Base-by-base conservation (phyloP, 2,888 invertebrate genomes). In the Amblyjoppa fuscipennis region DNA sequence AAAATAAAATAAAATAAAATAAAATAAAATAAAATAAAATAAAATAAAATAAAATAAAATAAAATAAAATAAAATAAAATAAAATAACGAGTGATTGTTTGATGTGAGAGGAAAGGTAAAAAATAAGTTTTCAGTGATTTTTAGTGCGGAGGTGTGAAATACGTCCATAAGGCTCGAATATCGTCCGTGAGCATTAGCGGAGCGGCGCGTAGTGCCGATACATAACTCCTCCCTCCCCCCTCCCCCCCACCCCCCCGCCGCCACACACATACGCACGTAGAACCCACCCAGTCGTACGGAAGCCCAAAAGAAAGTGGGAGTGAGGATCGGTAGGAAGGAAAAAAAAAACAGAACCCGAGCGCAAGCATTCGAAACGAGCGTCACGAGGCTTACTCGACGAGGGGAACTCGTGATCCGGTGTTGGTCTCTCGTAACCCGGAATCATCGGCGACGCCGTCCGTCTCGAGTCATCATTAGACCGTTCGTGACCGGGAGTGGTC, bases 131-230 rank as follows among this genome's bases (percentile, higher is more conserved):
- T 25, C 11, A 56, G 25, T 56, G 56, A 56, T 11, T 56, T 56
- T 25, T 77, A 86, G 85, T 85, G 87, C 87, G 84, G 87, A 91
- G 90, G 90, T 89, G 89, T 86, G 79, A 86, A 91, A 89, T 68
- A 87, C 88, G 89, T 88, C 83, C 81, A 82, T 83, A 51, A 77
- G 38, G 7, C 76, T 38, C 51, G 61, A 49, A n/a, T 75, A 59
- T 84, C 82, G 86, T 85, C 73, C 56, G 28, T 85, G 86, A 83
- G 81, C 76, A 88, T 90, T 86, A 86, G 88, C 89, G 83, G 51
- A 38, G 25, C 49, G 73, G 51, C 34, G 16, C 64, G 66, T 34
- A 34, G 56, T 28, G 51, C 25, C 38, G 31, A 64, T 38, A 76
- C 41, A 56, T 34, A 77, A 61, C 41, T 34, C 9, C 41, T 11